These are phyloP conservation scores for Polyommatus iphigenia DNA, from an alignment of 2,888 invertebrate genomes.

Conservation along the genomic window DNA sequence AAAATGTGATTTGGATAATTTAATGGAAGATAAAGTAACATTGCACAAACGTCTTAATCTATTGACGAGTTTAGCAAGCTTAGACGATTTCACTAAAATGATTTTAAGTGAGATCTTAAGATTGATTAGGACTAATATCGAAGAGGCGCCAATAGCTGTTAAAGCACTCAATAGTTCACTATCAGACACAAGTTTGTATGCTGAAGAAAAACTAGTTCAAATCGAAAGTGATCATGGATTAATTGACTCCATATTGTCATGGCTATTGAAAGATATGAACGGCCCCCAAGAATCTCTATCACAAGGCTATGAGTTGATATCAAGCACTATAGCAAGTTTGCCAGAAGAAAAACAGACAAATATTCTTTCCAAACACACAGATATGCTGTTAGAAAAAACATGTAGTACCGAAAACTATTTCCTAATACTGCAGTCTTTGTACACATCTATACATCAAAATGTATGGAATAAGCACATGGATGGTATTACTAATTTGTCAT, in stretches of 20 bases:
- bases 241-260: constrained; percentile 61
- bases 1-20: constrained; percentile 62
- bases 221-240: constrained; percentile 72
- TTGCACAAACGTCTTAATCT: constrained; percentile 67
- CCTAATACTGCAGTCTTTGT: constrained; percentile 74
- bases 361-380: constrained; percentile 55
- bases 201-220: constrained; percentile 59
- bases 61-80: constrained; percentile 68
- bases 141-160: constrained; percentile 57
- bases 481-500: constrained; percentile 59
- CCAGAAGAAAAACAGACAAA: constrained; percentile 57
- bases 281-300: constrained; percentile 50
- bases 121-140: constrained; percentile 52
- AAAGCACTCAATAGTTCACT: constrained; percentile 60
- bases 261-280: constrained; percentile 60
- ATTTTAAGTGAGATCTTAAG: constrained; percentile 70
- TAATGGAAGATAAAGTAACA: constrained; percentile 54
- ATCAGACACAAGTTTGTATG: constrained; percentile 59
- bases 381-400: constrained; percentile 53
- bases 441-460: constrained; percentile 68
- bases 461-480: constrained; percentile 57
- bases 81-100: constrained; percentile 71
- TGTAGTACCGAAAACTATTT: constrained; percentile 56
- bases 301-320: constrained; percentile 59
- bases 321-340: constrained; percentile 62